Base-by-base conservation (phyloP, 2,888 invertebrate genomes). In the Hipparchia sbordonii region DNA sequence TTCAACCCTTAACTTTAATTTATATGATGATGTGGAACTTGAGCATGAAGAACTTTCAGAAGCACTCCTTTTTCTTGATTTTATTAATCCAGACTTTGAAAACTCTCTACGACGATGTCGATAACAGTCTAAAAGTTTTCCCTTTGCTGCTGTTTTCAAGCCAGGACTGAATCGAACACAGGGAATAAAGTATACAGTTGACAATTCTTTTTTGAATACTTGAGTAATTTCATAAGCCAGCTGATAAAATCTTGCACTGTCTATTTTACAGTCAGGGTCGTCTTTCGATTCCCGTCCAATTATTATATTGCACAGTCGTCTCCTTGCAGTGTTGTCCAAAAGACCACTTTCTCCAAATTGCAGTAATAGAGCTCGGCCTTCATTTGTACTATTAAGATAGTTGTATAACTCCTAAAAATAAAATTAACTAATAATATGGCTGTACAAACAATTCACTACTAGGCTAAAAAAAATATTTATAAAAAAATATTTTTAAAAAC, bases 151-250 rank as follows among this genome's bases (percentile, higher is more conserved):
- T 39, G 39, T 39, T 39, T 39, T 39, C 39, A 39, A 39, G 39
- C 39, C 39, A 39, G 39, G 39, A 39, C 39, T 39, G 39, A 39
- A 39, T 39, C 39, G 39, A 39, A 39, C 39, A 39, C 1, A 39
- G 39, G 39, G 39, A 39, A 39, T 39, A 39, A 39, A 39, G 39
- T 39, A 39, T 39, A 39, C 39, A 39, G 39, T 39, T 39, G 39
- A 39, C 39, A 39, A 39, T 39, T 39, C 39, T 39, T 39, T 39
- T 39, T 39, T 39, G 56, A 56, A 56, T 56, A 56, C 56, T 56
- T 56, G 56, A 56, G 56, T 56, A 56, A 56, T 56, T 56, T 56
- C 56, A 56, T 56, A 56, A 56, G 56, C 56, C 56, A 56, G 56
- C 56, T 56, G 56, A 56, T 56, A 56, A n/a, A 56, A 56, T 56